These are phyloP conservation scores for Tetragnatha versicolor DNA, from an alignment of 1,140 invertebrate genomes.

Conservation along the genomic window DNA sequence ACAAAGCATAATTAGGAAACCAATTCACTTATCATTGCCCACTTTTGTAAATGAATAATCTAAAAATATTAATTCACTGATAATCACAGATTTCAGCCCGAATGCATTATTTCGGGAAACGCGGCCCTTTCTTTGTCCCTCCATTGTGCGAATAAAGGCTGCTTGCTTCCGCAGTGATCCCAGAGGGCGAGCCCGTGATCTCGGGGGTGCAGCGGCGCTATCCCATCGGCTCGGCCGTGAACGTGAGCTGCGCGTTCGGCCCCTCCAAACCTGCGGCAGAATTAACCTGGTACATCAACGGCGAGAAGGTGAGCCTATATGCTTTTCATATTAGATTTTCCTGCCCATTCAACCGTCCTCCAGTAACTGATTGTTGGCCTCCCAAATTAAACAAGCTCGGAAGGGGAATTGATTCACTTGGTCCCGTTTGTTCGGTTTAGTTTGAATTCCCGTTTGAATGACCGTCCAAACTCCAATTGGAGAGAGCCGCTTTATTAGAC, in stretches of 20 bases:
- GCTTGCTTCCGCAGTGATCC: constrained; percentile 56
- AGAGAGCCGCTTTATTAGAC: no score
- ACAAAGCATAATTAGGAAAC: no score
- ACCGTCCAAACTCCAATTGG: no score
- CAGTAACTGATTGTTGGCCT: background rate
- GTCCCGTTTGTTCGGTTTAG: background rate
- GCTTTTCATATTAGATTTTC: constrained; percentile 14
- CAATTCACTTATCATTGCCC: background rate
- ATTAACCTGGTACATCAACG: constrained; percentile 58
- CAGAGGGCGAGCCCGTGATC: constrained; percentile 53
- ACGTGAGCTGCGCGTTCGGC: constrained; percentile 57
- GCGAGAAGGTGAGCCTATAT: constrained; percentile 54
- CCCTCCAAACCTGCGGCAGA: constrained; percentile 57
- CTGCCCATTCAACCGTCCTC: background rate
- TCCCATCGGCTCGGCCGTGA: constrained; percentile 57
- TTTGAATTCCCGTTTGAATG: background rate
- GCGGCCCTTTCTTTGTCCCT: no score
- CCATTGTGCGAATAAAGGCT: no score
- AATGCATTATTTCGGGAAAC: no score
- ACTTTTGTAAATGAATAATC: background rate
- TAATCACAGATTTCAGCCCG: background rate
- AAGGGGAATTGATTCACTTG: background rate
- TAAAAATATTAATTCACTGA: background rate
- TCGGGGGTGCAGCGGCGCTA: constrained; percentile 53
- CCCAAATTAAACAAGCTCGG: constrained; percentile 5